Conservation (phyloP, 1,140 invertebrate species). For the Diachasma alloeum region DNA sequence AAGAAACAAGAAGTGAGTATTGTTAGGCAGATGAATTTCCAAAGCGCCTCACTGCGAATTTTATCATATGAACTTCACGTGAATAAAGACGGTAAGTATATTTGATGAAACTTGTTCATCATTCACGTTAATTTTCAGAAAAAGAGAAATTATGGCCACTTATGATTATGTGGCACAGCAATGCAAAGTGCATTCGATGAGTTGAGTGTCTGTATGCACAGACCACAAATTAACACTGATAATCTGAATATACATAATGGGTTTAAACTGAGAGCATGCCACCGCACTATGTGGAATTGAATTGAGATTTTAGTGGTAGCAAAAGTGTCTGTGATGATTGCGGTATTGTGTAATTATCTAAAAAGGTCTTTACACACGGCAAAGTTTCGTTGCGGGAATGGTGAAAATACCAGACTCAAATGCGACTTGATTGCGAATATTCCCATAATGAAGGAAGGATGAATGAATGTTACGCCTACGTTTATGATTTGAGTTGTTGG, state of each 20-base stretch:
- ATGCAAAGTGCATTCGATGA: not conserved
- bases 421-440: not conserved
- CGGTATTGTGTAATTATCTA: too few relatives aligned
- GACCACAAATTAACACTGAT: not conserved
- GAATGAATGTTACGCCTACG: not conserved
- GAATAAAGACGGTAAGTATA: conserved; percentile 19
- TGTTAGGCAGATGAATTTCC: conserved; percentile 9
- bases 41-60: not conserved
- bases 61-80: not conserved
- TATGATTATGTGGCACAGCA: not conserved
- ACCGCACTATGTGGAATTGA: not conserved
- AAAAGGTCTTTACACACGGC: too few relatives aligned
- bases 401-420: not conserved
- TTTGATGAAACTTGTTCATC: conserved; percentile 1
- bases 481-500: too few relatives aligned
- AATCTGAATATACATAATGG: not conserved
- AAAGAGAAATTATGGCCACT: not conserved
- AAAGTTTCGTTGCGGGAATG: not conserved
- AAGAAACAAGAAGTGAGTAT: conserved; percentile 18
- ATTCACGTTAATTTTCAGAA: not conserved
- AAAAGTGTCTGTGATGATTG: too few relatives aligned
- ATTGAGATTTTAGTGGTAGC: not conserved
- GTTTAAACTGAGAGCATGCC: not conserved
- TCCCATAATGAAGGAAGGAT: not conserved
- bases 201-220: not conserved